These are phyloP conservation scores for Atlantisia rogersi DNA, from an alignment of 2,113 vertebrate species.

Conservation along the genomic window DNA sequence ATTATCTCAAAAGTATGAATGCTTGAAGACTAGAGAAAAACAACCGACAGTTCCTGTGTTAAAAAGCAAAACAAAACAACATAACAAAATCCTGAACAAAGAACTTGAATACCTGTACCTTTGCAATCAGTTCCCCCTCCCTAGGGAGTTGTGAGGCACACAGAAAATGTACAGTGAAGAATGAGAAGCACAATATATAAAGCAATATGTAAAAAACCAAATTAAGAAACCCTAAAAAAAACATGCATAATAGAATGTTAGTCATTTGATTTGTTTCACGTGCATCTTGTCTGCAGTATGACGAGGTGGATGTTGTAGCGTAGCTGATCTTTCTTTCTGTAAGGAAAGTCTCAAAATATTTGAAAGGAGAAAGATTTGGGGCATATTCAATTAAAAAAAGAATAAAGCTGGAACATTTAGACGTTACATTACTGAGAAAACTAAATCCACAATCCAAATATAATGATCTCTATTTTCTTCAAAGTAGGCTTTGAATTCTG, in stretches of 20 bases:
- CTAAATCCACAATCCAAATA: neutral
- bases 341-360: neutral
- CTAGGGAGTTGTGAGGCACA: neutral
- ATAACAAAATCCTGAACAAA: neutral
- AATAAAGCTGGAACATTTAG: neutral
- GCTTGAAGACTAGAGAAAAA: neutral
- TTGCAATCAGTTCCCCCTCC: neutral
- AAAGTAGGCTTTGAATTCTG: neutral
- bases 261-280: neutral
- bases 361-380: neutral
- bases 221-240: no score
- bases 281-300: neutral
- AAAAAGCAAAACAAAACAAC: neutral
- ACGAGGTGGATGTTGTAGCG: neutral
- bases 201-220: neutral
- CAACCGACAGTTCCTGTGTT: neutral
- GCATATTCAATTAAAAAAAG: neutral
- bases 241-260: fast-evolving
- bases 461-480: neutral
- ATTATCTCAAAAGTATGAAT: constrained; percentile 8
- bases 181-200: constrained; percentile 31
- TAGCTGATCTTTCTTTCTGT: neutral
- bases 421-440: neutral
- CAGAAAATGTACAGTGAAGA: constrained; percentile 6
- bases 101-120: neutral